Conservation (phyloP, 2,797 vertebrate genomes). For the Linurgus olivaceus region DNA sequence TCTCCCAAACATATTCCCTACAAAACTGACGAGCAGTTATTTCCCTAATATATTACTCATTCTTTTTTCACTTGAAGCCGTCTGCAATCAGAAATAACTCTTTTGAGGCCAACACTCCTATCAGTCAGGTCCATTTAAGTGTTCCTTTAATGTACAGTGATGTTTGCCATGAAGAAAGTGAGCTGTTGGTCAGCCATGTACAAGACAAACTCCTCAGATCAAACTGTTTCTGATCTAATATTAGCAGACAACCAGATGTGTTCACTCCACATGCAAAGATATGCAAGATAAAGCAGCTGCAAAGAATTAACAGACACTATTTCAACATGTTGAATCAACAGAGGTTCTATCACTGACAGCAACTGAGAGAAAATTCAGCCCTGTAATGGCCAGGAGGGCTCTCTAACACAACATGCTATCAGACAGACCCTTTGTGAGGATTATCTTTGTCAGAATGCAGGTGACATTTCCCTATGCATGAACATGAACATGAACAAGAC, state of each 20-base stretch:
- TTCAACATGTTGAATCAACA: not conserved
- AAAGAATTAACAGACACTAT: not conserved
- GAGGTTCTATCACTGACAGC: not conserved
- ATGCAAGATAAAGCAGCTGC: not conserved
- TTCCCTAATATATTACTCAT: not conserved
- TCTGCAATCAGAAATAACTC: not conserved
- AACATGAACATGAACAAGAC: not conserved
- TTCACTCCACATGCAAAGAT: not conserved
- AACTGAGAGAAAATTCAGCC: not conserved
- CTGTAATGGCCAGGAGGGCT: not conserved
- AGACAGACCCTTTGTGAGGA: not conserved
- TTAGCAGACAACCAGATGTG: not conserved
- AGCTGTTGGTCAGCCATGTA: not conserved
- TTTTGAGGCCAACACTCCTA: not conserved
- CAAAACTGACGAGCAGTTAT: not conserved
- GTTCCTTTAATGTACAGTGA: not conserved
- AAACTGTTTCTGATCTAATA: not conserved
- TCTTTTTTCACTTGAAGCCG: not conserved
- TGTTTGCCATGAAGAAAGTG: not conserved
- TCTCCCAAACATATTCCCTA: not conserved
- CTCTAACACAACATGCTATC: not conserved
- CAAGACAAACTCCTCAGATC: not conserved
- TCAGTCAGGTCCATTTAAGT: not conserved
- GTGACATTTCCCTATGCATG: not conserved
- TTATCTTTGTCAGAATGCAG: not conserved